These are phyloP conservation scores for Diglossa cyanea DNA, from an alignment of 2,797 vertebrate species.

Conservation along the genomic window DNA sequence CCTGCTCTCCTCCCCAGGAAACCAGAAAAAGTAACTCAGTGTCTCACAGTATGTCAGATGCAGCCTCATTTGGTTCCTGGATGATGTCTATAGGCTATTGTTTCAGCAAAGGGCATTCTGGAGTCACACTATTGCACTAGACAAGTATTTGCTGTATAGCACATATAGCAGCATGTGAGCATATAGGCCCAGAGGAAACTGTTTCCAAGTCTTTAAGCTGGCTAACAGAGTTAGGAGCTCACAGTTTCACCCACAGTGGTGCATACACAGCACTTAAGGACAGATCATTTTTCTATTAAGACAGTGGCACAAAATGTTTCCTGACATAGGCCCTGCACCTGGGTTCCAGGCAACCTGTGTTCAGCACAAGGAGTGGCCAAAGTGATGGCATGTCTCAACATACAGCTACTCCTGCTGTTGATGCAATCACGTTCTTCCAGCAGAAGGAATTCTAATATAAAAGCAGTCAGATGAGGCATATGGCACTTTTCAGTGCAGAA, in stretches of 20 bases:
- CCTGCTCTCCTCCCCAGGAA: not conserved
- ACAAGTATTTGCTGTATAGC: not conserved
- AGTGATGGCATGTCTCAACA: not conserved
- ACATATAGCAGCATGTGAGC: not conserved
- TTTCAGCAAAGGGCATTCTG: not conserved
- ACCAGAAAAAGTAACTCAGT: not conserved
- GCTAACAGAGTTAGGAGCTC: not conserved
- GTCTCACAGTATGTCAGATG: not conserved
- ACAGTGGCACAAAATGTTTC: not conserved
- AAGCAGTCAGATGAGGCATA: not conserved
- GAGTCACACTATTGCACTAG: not conserved
- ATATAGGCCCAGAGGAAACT: not conserved
- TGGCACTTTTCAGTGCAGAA: not conserved
- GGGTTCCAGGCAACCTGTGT: not conserved
- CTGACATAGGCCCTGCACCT: accelerated
- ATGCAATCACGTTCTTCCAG: not conserved
- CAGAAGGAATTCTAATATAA: not conserved
- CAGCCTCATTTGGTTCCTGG: not conserved
- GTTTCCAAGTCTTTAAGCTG: not conserved
- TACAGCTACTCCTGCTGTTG: not conserved
- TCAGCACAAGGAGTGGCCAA: not conserved
- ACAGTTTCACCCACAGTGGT: not conserved
- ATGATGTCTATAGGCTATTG: not conserved
- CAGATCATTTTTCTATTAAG: not conserved
- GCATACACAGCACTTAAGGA: not conserved